Percentiles rank a stretch among this genome's conserved stretches.
Conservation (phyloP, 2,113 vertebrate genomes). For the Oncorhynchus mykiss region DNA sequence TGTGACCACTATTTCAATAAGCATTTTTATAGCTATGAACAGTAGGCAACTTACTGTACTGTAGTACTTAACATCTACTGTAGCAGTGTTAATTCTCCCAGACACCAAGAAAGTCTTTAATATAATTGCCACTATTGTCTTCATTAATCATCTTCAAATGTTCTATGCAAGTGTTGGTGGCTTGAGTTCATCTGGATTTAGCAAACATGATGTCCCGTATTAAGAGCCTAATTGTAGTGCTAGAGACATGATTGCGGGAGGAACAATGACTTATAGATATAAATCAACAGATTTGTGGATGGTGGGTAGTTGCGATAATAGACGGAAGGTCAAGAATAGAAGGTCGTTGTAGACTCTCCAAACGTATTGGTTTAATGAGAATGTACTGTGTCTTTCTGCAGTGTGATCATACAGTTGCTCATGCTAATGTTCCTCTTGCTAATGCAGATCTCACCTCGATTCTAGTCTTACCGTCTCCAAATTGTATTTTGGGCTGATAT, state of each 20-base stretch:
- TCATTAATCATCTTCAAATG: constrained; percentile 60
- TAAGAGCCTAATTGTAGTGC: constrained; percentile 59
- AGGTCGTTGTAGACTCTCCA: constrained; percentile 69
- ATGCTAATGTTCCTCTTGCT: constrained; percentile 49
- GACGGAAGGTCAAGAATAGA: constrained; percentile 60
- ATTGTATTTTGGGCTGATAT: not conserved
- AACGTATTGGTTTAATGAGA: constrained; percentile 60
- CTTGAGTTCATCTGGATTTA: constrained; percentile 65
- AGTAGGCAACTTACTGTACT: constrained; percentile 18
- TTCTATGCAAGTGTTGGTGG: constrained; percentile 53
- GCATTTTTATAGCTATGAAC: constrained; percentile 4
- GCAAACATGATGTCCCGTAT: constrained; percentile 58
- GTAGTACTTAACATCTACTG: constrained; percentile 33
- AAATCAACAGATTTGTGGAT: constrained; percentile 59
- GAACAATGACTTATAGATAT: constrained; percentile 63
- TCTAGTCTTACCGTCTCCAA: constrained; percentile 29
- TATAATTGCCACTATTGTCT: constrained; percentile 52
- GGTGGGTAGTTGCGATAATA: constrained; percentile 55
- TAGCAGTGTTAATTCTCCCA: constrained; percentile 41
- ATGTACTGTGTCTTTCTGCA: constrained; percentile 48
- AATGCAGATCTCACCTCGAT: constrained; percentile 50
- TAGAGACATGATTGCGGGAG: constrained; percentile 36
- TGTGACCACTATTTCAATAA: constrained; percentile 17
- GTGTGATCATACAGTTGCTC: constrained; percentile 52
- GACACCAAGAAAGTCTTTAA: constrained; percentile 39